Evolutionary conservation across 92 coral and sea anemone species (phyloP).

Genomic region (Porites divaricata): DNA sequence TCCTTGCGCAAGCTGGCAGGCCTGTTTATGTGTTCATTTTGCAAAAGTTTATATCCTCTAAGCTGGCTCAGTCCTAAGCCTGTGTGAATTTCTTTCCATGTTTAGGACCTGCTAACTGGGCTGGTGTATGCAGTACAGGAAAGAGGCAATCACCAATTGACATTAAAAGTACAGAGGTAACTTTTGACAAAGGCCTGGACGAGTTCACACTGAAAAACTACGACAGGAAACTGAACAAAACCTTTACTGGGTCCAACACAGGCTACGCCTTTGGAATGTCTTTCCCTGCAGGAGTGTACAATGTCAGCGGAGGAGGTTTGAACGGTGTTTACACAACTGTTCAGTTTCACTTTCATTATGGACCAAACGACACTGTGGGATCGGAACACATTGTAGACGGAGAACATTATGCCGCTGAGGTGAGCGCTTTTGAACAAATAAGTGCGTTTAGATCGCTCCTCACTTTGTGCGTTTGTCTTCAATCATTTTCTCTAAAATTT

Average conservation of each 20-base stretch:
- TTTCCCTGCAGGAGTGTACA: background rate
- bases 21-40: too few species aligned
- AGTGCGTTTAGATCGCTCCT: too few species aligned
- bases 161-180: slow-evolving; percentile 20
- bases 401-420: slow-evolving; percentile 74
- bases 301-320: slow-evolving; percentile 58
- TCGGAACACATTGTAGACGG: slow-evolving; percentile 75
- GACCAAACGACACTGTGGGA: slow-evolving; percentile 36
- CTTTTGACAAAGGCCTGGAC: slow-evolving; percentile 25
- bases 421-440: background rate
- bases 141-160: slow-evolving; percentile 69
- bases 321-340: slow-evolving; percentile 37
- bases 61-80: too few species aligned
- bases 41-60: too few species aligned
- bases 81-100: background rate
- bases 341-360: slow-evolving; percentile 72
- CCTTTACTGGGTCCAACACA: slow-evolving; percentile 27
- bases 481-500: background rate
- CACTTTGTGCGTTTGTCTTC: background rate
- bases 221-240: background rate
- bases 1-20: too few species aligned
- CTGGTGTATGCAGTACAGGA: background rate
- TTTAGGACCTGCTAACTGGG: slow-evolving; percentile 61
- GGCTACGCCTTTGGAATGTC: slow-evolving; percentile 38
- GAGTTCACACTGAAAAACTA: slow-evolving; percentile 15